Conservation (phyloP, 92 coral and sea anemone genomes). For the Heteractis magnifica region DNA sequence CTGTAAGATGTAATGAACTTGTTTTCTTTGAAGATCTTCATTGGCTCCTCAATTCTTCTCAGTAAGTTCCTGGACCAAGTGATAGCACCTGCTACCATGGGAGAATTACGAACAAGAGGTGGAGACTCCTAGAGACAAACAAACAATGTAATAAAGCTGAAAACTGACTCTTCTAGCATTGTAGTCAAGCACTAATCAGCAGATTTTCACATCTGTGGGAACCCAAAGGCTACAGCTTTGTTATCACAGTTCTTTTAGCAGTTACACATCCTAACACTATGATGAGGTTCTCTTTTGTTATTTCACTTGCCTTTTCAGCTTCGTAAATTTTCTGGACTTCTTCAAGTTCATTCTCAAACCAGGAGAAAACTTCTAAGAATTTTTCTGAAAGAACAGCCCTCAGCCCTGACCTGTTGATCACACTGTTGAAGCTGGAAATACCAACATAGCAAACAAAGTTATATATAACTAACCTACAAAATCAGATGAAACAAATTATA, state of each 20-base stretch:
- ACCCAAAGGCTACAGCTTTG: not conserved
- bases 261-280: no score
- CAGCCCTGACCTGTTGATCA: constrained; percentile 84
- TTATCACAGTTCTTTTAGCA: not conserved
- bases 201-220: not conserved
- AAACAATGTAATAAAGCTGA: not conserved
- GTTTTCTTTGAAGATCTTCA: constrained; percentile 96
- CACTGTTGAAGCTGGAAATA: constrained; percentile 74
- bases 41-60: constrained; percentile 95
- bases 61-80: constrained; percentile 90
- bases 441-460: no score
- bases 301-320: constrained; percentile 67
- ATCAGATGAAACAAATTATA: not conserved
- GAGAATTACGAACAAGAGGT: constrained; percentile 93
- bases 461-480: no score
- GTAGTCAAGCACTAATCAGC: not conserved
- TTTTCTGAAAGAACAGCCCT: constrained; percentile 81
- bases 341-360: constrained; percentile 91
- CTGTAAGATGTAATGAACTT: constrained; percentile 86
- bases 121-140: constrained; percentile 74
- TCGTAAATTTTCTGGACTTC: constrained; percentile 92
- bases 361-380: constrained; percentile 82
- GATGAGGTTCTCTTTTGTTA: not conserved
- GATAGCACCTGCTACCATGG: constrained; percentile 97
- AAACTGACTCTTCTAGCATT: no score